These are phyloP conservation scores for Ammodramus savannarum DNA, from an alignment of 2,113 vertebrate species.

Conservation along the genomic window DNA sequence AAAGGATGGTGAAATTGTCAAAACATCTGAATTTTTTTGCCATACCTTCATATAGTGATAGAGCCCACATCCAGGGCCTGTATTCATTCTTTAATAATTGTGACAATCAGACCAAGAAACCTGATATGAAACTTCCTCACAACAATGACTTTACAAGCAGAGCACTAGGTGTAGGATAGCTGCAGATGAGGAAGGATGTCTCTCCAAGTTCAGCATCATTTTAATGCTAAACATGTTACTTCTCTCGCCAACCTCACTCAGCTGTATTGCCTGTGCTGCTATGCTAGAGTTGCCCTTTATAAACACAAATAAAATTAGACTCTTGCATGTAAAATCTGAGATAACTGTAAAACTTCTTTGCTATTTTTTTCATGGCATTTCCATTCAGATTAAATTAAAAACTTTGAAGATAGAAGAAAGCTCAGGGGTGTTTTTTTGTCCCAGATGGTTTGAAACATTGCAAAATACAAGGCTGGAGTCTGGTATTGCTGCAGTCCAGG, in stretches of 20 bases:
- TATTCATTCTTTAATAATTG: not conserved
- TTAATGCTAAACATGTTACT: slow-evolving; percentile 1
- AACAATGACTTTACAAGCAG: not conserved
- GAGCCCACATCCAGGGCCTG: not conserved
- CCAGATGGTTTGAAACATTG: slow-evolving; percentile 23
- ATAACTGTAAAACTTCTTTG: not conserved
- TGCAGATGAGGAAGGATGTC: not conserved
- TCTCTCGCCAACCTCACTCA: not conserved
- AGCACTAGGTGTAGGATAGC: not conserved
- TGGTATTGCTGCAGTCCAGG: slow-evolving; percentile 47
- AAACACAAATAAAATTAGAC: not conserved
- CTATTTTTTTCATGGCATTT: not conserved
- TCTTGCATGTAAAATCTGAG: not conserved
- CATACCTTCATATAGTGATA: not conserved
- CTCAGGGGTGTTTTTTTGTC: not conserved
- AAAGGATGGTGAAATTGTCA: not conserved
- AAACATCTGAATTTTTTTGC: not conserved
- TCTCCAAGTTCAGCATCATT: not conserved
- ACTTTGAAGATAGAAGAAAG: not conserved
- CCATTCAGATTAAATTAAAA: not conserved
- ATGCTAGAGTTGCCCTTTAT: not conserved
- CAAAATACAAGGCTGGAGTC: not conserved
- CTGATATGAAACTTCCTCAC: not conserved
- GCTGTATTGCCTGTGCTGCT: not conserved
- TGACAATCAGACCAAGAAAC: not conserved